These are phyloP conservation scores for Characodon lateralis DNA, from an alignment of 2,797 vertebrate species.

Conservation along the genomic window DNA sequence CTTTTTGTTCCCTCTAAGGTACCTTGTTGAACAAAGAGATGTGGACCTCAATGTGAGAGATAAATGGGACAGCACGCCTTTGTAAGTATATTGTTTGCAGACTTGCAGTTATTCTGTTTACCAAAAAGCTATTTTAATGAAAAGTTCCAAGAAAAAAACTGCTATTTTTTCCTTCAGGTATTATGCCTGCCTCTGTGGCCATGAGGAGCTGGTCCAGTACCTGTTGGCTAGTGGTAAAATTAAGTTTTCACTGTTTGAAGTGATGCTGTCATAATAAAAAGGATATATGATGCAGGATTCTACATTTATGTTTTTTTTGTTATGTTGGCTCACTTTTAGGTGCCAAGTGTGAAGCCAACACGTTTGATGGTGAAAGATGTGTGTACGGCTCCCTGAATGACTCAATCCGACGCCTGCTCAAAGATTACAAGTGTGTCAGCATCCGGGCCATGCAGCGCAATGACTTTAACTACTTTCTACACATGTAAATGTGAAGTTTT, in stretches of 20 bases:
- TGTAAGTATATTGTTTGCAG: slow-evolving; percentile 83
- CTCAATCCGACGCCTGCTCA: slow-evolving; percentile 88
- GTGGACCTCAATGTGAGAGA: slow-evolving; percentile 96
- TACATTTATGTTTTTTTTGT: neutral
- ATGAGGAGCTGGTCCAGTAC: slow-evolving; percentile 95
- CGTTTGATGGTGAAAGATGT: slow-evolving; percentile 94
- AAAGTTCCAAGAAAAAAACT: neutral
- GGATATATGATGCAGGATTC: neutral
- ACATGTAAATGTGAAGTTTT: slow-evolving; percentile 80
- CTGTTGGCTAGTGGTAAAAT: slow-evolving; percentile 93
- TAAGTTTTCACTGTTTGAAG: neutral
- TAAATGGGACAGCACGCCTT: slow-evolving; percentile 96
- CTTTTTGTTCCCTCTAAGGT: slow-evolving; percentile 70
- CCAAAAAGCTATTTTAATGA: neutral
- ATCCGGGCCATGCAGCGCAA: slow-evolving; percentile 89
- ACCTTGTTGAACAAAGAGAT: slow-evolving; percentile 95
- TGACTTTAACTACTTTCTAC: slow-evolving; percentile 91
- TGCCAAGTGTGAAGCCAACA: slow-evolving; percentile 96
- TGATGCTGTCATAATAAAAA: neutral
- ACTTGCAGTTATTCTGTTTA: neutral
- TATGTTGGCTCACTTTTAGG: slow-evolving; percentile 72
- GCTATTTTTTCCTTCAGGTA: slow-evolving; percentile 79
- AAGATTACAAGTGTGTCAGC: slow-evolving; percentile 93
- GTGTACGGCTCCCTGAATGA: slow-evolving; percentile 92
- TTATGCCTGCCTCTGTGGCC: slow-evolving; percentile 96